These are phyloP conservation scores for Lasioglossum albipes DNA, from an alignment of 1,140 invertebrate species.

Conservation along the genomic window DNA sequence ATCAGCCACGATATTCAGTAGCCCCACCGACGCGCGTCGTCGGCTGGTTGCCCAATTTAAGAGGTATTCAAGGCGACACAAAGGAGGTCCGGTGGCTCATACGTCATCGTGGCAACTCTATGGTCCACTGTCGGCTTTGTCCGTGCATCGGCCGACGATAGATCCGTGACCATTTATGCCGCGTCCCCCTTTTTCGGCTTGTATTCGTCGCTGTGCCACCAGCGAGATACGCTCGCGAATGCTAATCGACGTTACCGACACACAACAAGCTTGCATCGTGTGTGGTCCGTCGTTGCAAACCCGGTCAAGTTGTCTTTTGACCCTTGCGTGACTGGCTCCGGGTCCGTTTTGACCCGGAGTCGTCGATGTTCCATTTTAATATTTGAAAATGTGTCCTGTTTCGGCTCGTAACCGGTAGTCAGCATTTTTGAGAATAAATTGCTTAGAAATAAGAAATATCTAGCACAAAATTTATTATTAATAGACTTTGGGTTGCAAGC, in stretches of 20 bases:
- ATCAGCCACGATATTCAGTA: slow-evolving; percentile 64
- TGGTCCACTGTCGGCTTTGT: slow-evolving; percentile 53
- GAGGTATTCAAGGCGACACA: slow-evolving; percentile 76
- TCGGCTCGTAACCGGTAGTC: no score
- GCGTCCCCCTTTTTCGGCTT: neutral
- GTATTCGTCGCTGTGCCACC: slow-evolving; percentile 12
- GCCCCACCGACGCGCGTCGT: slow-evolving; percentile 44
- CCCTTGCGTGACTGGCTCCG: neutral
- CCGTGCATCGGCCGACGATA: slow-evolving; percentile 45
- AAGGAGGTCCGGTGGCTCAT: slow-evolving; percentile 72
- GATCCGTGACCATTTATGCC: slow-evolving; percentile 62
- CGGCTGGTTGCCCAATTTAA: slow-evolving; percentile 73
- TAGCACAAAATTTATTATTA: no score
- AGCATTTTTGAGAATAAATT: no score
- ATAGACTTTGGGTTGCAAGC: no score
- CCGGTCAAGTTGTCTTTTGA: neutral
- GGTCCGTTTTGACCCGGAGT: no score
- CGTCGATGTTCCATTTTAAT: no score
- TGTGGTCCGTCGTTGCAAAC: slow-evolving; percentile 54
- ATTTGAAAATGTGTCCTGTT: no score
- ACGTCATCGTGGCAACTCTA: slow-evolving; percentile 74
- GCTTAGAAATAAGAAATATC: no score
- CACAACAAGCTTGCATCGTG: slow-evolving; percentile 57
- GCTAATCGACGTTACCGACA: slow-evolving; percentile 74
- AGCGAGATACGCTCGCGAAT: slow-evolving; percentile 63